These are phyloP conservation scores for Ceratotherium simum DNA, from an alignment of 2,113 vertebrate species.

Conservation along the genomic window DNA sequence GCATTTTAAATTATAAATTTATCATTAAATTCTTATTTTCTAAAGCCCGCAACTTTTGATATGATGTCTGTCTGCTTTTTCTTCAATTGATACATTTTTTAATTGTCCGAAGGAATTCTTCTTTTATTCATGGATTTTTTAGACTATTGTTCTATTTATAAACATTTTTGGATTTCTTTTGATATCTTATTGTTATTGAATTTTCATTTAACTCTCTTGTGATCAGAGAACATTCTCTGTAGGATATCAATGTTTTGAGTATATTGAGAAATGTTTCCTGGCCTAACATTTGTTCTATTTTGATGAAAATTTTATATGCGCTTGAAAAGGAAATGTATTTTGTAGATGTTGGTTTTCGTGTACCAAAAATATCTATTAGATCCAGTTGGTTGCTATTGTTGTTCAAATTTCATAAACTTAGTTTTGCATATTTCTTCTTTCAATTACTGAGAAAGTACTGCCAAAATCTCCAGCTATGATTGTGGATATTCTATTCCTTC, in stretches of 20 bases:
- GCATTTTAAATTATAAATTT: not conserved
- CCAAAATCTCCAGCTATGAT: not conserved
- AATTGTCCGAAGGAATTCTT: not conserved
- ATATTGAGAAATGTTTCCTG: not conserved
- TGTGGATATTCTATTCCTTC: not conserved
- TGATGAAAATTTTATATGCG: not conserved
- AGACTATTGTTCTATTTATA: not conserved
- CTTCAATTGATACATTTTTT: not conserved
- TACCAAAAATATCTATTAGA: not conserved
- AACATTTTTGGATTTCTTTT: not conserved
- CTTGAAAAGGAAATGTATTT: not conserved
- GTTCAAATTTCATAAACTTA: not conserved
- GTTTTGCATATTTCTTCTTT: not conserved
- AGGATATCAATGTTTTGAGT: not conserved
- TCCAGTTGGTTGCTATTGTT: not conserved
- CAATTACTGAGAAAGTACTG: not conserved
- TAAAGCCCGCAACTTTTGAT: not conserved
- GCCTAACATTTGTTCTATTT: not conserved
- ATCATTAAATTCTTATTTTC: not conserved
- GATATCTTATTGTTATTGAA: not conserved
- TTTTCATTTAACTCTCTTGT: not conserved
- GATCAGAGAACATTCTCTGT: not conserved
- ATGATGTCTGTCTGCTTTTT: not conserved
- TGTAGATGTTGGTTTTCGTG: not conserved
- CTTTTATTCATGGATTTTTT: not conserved